These are phyloP conservation scores for Linurgus olivaceus DNA, from an alignment of 2,797 vertebrate genomes.

Conservation along the genomic window DNA sequence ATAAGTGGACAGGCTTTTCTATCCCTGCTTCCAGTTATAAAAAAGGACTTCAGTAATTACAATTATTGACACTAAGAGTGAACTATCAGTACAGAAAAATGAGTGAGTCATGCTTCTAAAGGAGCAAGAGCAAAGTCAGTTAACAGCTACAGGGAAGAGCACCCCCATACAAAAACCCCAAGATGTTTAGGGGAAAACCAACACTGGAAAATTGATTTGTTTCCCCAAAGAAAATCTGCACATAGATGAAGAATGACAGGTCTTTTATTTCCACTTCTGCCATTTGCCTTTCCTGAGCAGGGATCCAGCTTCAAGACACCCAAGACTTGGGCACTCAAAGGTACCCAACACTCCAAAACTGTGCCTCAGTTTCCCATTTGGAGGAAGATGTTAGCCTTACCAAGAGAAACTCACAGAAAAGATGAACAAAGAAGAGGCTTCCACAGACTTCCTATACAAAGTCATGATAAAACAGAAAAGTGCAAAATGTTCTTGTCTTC, in stretches of 20 bases:
- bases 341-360: not conserved
- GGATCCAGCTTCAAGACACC: not conserved
- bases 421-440: not conserved
- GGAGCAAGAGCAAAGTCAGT: not conserved
- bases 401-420: not conserved
- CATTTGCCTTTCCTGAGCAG: not conserved
- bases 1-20: not conserved
- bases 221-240: not conserved
- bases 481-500: rapidly evolving
- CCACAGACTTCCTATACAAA: not conserved
- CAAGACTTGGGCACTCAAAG: not conserved
- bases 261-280: not conserved
- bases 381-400: not conserved
- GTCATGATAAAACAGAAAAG: not conserved
- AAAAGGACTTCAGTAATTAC: not conserved
- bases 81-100: not conserved
- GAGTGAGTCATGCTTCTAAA: slow-evolving; percentile 1
- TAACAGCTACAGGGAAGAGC: not conserved
- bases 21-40: slow-evolving; percentile 6
- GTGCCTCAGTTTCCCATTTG: not conserved
- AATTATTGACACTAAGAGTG: not conserved
- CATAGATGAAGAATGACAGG: not conserved
- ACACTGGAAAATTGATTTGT: not conserved
- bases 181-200: not conserved
- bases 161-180: not conserved